Evolutionary conservation across 2,888 invertebrate genomes (phyloP).

Genomic region (Neoascia interrupta): DNA sequence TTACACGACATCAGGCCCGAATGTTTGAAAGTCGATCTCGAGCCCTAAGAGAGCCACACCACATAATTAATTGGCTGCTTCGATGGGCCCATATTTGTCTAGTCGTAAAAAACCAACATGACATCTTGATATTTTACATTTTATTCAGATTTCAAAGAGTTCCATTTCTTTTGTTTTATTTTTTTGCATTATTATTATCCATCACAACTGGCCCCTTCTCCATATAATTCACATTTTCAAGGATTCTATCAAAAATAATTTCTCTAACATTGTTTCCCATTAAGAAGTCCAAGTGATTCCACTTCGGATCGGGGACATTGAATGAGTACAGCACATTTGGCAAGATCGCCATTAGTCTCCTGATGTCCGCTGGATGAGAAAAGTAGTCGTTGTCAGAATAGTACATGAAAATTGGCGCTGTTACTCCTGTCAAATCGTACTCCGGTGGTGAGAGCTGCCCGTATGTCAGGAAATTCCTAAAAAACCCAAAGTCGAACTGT

Average conservation of each 20-base stretch:
- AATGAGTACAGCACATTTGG: constrained; percentile 71
- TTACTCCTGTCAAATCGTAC: constrained; percentile 73
- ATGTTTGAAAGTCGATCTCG: too few species aligned
- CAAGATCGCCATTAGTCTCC: constrained; percentile 65
- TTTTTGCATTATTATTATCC: too few species aligned
- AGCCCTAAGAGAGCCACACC: too few species aligned
- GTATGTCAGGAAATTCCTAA: constrained; percentile 72
- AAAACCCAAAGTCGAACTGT: constrained; percentile 72
- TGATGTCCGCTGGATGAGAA: constrained; percentile 73
- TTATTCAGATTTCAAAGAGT: too few species aligned
- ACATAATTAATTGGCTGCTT: too few species aligned
- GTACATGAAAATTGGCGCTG: constrained; percentile 72
- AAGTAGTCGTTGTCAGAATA: constrained; percentile 73
- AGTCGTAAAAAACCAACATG: too few species aligned
- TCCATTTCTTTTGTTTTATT: too few species aligned
- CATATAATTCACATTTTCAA: too few species aligned
- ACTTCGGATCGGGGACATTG: constrained; percentile 71
- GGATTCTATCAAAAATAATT: constrained; percentile 73
- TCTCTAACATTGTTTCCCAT: constrained; percentile 69
- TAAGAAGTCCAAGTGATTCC: constrained; percentile 73
- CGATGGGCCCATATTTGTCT: too few species aligned
- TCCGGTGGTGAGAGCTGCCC: constrained; percentile 71
- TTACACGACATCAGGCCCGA: too few species aligned
- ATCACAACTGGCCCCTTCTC: too few species aligned
- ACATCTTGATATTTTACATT: too few species aligned